Evolutionary conservation across 2,113 vertebrate species (phyloP).

Genomic region (Poicephalus meyeri): DNA sequence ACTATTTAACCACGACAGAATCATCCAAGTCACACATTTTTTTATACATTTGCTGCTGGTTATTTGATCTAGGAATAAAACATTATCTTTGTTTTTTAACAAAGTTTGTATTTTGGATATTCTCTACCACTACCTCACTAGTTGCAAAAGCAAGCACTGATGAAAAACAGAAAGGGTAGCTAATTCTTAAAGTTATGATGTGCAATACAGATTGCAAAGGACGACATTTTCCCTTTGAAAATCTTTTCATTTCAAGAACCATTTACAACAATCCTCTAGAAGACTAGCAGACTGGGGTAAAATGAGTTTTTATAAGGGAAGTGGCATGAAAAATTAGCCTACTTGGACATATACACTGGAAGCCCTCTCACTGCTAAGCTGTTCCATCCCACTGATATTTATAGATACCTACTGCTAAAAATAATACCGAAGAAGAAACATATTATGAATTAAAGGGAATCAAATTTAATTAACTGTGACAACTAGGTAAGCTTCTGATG

Average conservation of each 20-base stretch:
- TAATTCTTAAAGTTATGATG: neutral
- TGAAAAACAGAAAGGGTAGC: neutral
- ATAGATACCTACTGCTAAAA: neutral
- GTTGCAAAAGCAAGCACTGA: neutral
- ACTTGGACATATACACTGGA: neutral
- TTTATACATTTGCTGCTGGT: neutral
- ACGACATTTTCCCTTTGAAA: neutral
- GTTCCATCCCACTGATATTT: neutral
- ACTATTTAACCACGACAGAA: neutral
- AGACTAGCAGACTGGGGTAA: neutral
- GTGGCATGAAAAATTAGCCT: neutral
- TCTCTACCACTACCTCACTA: neutral
- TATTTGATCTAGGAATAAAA: neutral
- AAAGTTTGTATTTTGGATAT: neutral
- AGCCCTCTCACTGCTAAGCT: neutral
- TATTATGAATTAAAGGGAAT: neutral
- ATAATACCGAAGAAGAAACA: neutral
- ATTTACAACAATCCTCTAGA: neutral
- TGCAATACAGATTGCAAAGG: neutral
- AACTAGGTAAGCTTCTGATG: neutral
- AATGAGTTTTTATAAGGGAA: neutral
- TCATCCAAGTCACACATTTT: neutral
- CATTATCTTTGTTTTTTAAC: neutral
- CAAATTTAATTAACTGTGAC: neutral
- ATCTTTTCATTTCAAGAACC: neutral